Evolutionary conservation across 2,888 invertebrate species (phyloP).

Genomic region (Polydrusus cervinus): DNA sequence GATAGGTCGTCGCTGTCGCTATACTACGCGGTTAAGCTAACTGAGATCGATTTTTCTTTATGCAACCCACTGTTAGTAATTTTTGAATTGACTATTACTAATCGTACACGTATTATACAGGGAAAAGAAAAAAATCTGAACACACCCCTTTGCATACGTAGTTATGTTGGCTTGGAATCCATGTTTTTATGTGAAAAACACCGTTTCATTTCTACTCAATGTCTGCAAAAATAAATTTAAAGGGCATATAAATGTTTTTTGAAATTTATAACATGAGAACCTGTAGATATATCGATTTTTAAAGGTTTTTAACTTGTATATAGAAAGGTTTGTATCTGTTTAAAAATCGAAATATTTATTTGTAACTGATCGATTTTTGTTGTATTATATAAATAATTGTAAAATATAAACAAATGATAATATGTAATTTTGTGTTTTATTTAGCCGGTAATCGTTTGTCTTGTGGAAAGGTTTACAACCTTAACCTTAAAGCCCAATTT

Average conservation of each 20-base stretch:
- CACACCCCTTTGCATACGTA: no score
- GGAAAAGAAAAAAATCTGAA: no score
- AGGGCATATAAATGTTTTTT: constrained; percentile 60
- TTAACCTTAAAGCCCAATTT: no score
- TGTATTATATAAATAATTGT: constrained; percentile 70
- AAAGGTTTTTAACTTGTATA: constrained; percentile 58
- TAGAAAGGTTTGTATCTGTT: constrained; percentile 58
- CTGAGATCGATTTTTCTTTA: no score
- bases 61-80: no score
- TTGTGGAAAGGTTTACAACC: no score
- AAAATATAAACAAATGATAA: constrained; percentile 69
- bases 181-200: constrained; percentile 45
- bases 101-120: no score
- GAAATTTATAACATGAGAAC: constrained; percentile 55
- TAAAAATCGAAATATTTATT: constrained; percentile 60
- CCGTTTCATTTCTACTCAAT: constrained; percentile 60
- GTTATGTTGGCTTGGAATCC: not conserved
- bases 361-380: constrained; percentile 57
- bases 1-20: no score
- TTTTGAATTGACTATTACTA: no score
- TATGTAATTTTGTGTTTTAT: constrained; percentile 56
- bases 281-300: constrained; percentile 59
- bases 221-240: constrained; percentile 54
- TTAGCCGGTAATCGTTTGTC: not conserved
- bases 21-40: no score